phyloP scores from a whole-genome alignment of 2,888 invertebrate species.

The Heteropelma amictum region DNA sequence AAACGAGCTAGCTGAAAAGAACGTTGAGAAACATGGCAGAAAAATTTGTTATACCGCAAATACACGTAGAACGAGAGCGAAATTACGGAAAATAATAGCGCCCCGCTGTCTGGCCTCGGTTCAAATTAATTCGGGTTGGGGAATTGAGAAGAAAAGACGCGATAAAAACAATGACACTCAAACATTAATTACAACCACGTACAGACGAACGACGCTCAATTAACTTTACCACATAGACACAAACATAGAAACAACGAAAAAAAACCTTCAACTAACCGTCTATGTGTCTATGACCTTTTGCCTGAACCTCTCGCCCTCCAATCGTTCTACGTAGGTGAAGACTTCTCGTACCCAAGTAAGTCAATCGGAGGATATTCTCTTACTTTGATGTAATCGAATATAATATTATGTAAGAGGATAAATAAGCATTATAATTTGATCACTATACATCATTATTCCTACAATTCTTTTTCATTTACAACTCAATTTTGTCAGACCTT shows the following conservation, averaged over 20 bases:
- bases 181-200: conserved; percentile 42
- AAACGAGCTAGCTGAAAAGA: background rate
- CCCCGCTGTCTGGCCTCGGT: no score
- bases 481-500: conserved; percentile 17
- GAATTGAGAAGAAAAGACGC: background rate
- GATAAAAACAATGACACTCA: background rate
- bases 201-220: conserved; percentile 33
- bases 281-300: conserved; percentile 73
- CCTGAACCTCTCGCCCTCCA: conserved; percentile 74
- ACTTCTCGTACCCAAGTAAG: conserved; percentile 84
- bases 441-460: background rate
- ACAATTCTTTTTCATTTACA: background rate
- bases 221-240: conserved; percentile 49
- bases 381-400: conserved; percentile 60
- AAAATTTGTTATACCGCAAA: no score
- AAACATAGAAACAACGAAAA: conserved; percentile 45
- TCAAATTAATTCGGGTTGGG: no score
- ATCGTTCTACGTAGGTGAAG: conserved; percentile 79
- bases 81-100: no score
- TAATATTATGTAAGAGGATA: conserved; percentile 45
- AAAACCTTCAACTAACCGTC: conserved; percentile 62
- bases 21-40: no score
- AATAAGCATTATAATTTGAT: conserved; percentile 28
- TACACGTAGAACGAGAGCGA: background rate
- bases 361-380: conserved; percentile 67